Percentiles rank a stretch among this genome's conserved stretches.
Evolutionary conservation across 2,113 vertebrate genomes (phyloP).

Genomic region (Rhynchopsitta pachyrhyncha): DNA sequence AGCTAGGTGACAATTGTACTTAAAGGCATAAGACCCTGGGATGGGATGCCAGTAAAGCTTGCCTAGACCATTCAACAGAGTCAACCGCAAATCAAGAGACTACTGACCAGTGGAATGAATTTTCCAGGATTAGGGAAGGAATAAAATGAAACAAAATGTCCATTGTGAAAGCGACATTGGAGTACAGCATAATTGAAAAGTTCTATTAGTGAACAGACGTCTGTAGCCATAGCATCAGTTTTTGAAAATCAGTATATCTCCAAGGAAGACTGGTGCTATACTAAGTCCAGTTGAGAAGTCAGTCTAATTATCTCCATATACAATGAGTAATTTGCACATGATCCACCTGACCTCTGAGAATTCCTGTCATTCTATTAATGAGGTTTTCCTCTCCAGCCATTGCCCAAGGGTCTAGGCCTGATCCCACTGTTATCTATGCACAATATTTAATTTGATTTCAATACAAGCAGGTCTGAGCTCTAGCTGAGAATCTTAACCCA

Average conservation of each 20-base stretch:
- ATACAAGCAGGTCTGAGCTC: background rate
- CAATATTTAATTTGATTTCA: background rate
- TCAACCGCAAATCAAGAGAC: background rate
- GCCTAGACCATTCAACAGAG: background rate
- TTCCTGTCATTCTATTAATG: background rate
- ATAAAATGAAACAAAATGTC: background rate
- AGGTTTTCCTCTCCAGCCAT: background rate
- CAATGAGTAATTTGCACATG: background rate
- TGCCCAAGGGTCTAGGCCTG: background rate
- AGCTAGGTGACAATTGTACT: background rate
- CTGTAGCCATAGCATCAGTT: background rate
- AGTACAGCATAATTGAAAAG: background rate
- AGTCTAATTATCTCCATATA: background rate
- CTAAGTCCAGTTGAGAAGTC: constrained; percentile 17
- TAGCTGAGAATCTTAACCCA: background rate
- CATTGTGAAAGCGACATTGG: background rate
- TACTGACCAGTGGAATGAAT: background rate
- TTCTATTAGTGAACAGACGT: background rate
- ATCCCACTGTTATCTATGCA: background rate
- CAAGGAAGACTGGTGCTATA: background rate
- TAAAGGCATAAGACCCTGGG: constrained; percentile 25
- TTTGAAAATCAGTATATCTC: background rate
- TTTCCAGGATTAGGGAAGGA: constrained; percentile 8
- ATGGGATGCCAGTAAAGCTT: background rate
- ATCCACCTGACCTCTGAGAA: background rate